A percentile compares a stretch with the other conserved stretches of the same genome.
phyloP scores from a whole-genome alignment of 2,888 invertebrate genomes.

The Ochropleura leucogaster region DNA sequence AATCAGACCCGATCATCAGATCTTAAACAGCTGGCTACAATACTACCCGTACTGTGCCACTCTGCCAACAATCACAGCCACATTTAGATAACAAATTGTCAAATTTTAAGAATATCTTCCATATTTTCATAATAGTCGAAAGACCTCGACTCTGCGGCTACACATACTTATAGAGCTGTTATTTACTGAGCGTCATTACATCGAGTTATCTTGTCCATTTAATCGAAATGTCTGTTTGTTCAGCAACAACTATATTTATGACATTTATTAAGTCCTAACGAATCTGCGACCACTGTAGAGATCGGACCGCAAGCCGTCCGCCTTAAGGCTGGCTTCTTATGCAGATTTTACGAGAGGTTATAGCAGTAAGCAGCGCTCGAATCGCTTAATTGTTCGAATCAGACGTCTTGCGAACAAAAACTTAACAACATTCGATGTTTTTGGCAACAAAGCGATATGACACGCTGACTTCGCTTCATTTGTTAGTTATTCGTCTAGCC shows the following conservation, averaged over 20 bases:
- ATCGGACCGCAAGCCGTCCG: constrained; percentile 72
- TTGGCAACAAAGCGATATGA: constrained; percentile 70
- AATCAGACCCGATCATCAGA: too few relatives aligned
- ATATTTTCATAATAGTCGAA: too few relatives aligned
- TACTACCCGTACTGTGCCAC: too few relatives aligned
- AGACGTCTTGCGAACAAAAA: constrained; percentile 77
- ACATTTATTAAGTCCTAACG: not conserved
- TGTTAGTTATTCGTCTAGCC: constrained; percentile 60
- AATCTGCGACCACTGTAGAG: constrained; percentile 69
- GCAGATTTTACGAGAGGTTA: constrained; percentile 85
- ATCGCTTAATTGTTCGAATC: constrained; percentile 84
- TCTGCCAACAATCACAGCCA: too few relatives aligned
- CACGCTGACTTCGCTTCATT: constrained; percentile 59
- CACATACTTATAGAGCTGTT: too few relatives aligned
- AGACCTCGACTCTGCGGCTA: too few relatives aligned
- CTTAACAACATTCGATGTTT: constrained; percentile 66
- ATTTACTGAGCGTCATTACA: too few relatives aligned
- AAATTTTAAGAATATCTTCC: too few relatives aligned
- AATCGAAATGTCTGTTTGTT: too few relatives aligned
- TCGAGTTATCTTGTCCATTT: too few relatives aligned
- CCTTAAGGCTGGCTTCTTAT: constrained; percentile 82
- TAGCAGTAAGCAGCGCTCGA: constrained; percentile 77
- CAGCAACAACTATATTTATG: not conserved
- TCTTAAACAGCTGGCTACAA: too few relatives aligned
- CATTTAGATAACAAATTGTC: too few relatives aligned